Evolutionary conservation across 2,113 vertebrate species (phyloP).

Genomic region (Ameiurus melas): DNA sequence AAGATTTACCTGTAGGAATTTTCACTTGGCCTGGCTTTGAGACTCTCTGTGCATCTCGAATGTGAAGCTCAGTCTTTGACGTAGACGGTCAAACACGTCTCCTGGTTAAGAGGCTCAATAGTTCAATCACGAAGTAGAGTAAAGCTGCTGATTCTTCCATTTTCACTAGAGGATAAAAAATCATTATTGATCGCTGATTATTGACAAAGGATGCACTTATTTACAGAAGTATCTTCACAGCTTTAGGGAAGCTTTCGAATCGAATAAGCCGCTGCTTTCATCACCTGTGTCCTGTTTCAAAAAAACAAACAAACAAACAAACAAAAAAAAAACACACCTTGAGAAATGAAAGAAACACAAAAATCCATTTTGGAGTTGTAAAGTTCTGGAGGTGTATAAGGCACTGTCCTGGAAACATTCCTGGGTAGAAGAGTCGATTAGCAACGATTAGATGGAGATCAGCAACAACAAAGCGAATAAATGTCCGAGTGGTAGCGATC

Average conservation of each 20-base stretch:
- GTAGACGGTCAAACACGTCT: not conserved
- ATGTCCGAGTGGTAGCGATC: not conserved
- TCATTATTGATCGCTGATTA: not conserved
- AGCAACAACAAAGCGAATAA: not conserved
- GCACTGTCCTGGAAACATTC: not conserved
- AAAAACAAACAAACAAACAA: not conserved
- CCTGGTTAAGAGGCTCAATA: not conserved
- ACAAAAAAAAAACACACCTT: not conserved
- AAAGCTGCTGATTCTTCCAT: not conserved
- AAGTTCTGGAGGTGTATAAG: not conserved
- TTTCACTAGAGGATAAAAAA: not conserved
- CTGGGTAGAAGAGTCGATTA: not conserved
- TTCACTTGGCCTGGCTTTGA: not conserved
- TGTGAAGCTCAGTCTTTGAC: not conserved
- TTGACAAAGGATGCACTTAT: not conserved
- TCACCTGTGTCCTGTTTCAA: slow-evolving; percentile 26
- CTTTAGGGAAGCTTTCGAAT: slow-evolving; percentile 47
- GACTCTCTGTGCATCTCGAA: not conserved
- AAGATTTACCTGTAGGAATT: not conserved
- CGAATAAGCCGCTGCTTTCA: slow-evolving; percentile 17
- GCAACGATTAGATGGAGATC: not conserved
- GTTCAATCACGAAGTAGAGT: not conserved
- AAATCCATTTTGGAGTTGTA: not conserved
- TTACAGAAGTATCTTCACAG: slow-evolving; percentile 51
- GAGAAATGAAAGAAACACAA: slow-evolving; percentile 32